These are phyloP conservation scores for Arvicanthis niloticus DNA, from an alignment of 2,113 vertebrate species.

Conservation along the genomic window DNA sequence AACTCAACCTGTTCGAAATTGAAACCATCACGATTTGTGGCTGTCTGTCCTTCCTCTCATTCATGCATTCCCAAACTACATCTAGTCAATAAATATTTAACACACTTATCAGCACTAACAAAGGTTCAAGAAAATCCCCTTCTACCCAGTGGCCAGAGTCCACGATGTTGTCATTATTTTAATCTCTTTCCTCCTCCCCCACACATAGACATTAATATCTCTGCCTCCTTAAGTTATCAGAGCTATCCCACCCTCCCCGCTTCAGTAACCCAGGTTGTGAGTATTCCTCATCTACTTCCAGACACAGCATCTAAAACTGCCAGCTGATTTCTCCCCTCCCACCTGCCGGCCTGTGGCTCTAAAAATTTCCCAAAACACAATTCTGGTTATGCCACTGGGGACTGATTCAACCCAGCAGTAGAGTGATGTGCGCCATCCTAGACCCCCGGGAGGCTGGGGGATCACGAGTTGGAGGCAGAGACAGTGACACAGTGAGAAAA, in stretches of 20 bases:
- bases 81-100: conserved; percentile 10
- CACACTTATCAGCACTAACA: background rate
- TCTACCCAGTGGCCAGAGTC: background rate
- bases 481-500: background rate
- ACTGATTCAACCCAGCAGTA: background rate
- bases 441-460: background rate
- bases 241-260: background rate
- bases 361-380: conserved; percentile 17
- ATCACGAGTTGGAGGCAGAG: no score
- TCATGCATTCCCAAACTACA: background rate
- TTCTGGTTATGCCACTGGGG: background rate
- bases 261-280: background rate
- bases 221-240: background rate
- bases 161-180: background rate
- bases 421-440: background rate
- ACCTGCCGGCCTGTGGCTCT: background rate
- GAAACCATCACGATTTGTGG: background rate
- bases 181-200: background rate
- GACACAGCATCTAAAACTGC: background rate
- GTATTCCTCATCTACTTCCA: background rate
- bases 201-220: background rate
- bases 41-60: background rate
- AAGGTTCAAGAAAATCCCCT: background rate
- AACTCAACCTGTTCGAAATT: background rate
- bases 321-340: background rate